phyloP scores from a whole-genome alignment of 2,888 invertebrate species.

The Sarcophaga subvicina region DNA sequence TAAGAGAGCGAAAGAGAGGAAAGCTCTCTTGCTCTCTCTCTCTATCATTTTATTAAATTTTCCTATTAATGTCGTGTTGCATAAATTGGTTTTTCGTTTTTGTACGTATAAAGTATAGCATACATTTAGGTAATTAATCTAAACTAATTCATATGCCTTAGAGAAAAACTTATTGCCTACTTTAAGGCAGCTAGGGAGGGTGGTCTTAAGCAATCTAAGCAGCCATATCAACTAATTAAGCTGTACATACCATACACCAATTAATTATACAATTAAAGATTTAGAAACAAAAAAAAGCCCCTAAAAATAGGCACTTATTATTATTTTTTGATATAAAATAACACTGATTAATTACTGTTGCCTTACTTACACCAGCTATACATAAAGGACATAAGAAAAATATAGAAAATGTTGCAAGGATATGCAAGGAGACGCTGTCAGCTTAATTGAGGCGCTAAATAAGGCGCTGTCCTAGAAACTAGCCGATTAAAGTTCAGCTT shows the following conservation, averaged over 20 bases:
- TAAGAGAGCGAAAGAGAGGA: not conserved
- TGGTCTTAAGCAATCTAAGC: not conserved
- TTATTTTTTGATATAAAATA: not conserved
- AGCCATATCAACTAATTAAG: constrained; percentile 48
- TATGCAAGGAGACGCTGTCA: too few relatives aligned
- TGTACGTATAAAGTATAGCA: constrained; percentile 45
- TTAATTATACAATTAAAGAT: not conserved
- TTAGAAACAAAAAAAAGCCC: constrained; percentile 4
- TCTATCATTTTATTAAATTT: not conserved
- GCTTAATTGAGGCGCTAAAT: too few relatives aligned
- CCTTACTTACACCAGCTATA: too few relatives aligned
- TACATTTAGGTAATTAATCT: constrained; percentile 69
- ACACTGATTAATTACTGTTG: too few relatives aligned
- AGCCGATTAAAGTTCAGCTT: too few relatives aligned
- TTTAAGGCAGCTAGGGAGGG: constrained; percentile 27
- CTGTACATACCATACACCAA: constrained; percentile 18
- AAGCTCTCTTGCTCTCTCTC: not conserved
- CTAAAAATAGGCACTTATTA: not conserved
- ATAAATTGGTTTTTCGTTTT: constrained; percentile 65
- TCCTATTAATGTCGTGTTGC: constrained; percentile 54
- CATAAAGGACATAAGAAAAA: too few relatives aligned
- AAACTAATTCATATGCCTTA: constrained; percentile 29
- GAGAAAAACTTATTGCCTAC: constrained; percentile 49
- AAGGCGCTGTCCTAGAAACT: too few relatives aligned
- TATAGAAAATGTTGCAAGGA: too few relatives aligned